These are phyloP conservation scores for Pachyseris speciosa DNA, from an alignment of 64 coral and sea anemone species.

Conservation along the genomic window DNA sequence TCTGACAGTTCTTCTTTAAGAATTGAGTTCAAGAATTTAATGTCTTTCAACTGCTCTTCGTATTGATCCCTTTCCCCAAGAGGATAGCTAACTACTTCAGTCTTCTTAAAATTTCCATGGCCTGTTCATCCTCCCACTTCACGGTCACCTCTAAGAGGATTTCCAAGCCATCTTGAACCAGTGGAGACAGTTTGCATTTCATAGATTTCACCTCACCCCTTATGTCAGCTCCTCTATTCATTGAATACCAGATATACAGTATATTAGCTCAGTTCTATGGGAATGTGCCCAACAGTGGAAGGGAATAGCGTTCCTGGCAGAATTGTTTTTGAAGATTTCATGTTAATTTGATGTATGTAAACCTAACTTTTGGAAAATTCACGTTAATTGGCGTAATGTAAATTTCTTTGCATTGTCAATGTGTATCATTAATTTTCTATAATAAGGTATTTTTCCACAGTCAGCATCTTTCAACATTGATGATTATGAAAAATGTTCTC, in stretches of 20 bases:
- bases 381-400: background rate
- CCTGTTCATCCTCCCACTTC: background rate
- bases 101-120: background rate
- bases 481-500: no score
- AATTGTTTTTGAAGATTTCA: background rate
- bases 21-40: conserved; percentile 15
- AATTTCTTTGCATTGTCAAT: background rate
- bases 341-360: background rate
- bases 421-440: background rate
- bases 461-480: no score
- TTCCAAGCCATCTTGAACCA: conserved; percentile 45
- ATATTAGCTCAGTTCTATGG: conserved; percentile 47
- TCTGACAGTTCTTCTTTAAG: background rate
- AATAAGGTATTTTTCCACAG: background rate
- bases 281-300: conserved; percentile 36
- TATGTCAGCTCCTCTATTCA: conserved; percentile 10
- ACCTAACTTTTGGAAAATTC: background rate
- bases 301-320: conserved; percentile 29
- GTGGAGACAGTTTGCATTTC: conserved; percentile 20
- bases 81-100: conserved; percentile 7
- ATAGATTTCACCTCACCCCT: conserved; percentile 16
- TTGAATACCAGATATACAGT: conserved; percentile 57
- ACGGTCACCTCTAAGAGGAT: background rate
- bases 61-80: background rate
- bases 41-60: conserved; percentile 15